Evolutionary conservation across 1,140 invertebrate species (phyloP).

Genomic region (Daktulosphaira vitifoliae): DNA sequence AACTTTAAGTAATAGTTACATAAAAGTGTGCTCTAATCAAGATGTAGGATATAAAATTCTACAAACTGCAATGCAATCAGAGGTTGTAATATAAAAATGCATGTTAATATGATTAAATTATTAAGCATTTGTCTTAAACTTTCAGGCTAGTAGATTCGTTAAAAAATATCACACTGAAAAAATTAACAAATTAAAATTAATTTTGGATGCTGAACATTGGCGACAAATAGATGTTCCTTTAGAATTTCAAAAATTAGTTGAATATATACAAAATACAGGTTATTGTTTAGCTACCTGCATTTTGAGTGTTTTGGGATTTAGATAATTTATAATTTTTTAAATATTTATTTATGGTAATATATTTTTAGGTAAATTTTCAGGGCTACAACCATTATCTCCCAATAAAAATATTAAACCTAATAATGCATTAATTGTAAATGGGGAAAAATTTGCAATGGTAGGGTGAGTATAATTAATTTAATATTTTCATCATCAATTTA

Average conservation of each 20-base stretch:
- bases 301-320: no score
- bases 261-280: slow-evolving; percentile 55
- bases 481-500: not conserved
- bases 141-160: slow-evolving; percentile 80
- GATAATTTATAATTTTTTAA: no score
- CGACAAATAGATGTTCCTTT: slow-evolving; percentile 72
- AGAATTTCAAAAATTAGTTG: slow-evolving; percentile 52
- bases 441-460: slow-evolving; percentile 76
- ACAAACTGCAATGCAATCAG: slow-evolving; percentile 22
- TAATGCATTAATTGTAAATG: slow-evolving; percentile 57
- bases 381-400: slow-evolving; percentile 2
- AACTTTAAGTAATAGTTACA: slow-evolving; percentile 13
- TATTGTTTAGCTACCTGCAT: no score
- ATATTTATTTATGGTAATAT: no score
- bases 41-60: slow-evolving; percentile 23
- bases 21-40: slow-evolving; percentile 25
- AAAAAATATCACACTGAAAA: slow-evolving; percentile 82
- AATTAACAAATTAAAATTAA: slow-evolving; percentile 69
- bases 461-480: slow-evolving; percentile 47
- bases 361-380: slow-evolving; percentile 30
- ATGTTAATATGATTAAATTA: not conserved
- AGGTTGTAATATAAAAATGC: not conserved
- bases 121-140: slow-evolving; percentile 36
- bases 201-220: slow-evolving; percentile 89
- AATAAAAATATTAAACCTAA: slow-evolving; percentile 42